phyloP scores from a whole-genome alignment of 2,888 invertebrate genomes.

The Lepeophtheirus nordmannii region DNA sequence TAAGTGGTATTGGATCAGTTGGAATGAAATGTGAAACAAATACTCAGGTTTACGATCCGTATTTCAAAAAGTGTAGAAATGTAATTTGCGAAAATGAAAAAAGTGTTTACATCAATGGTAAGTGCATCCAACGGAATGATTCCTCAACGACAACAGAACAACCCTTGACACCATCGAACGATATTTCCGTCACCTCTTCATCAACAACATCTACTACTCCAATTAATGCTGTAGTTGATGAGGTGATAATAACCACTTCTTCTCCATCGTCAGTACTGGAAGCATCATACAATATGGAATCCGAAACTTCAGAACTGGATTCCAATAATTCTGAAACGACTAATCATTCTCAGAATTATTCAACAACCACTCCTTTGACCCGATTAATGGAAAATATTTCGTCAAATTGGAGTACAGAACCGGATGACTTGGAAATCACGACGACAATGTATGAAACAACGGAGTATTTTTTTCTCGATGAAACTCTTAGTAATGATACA shows the following conservation, averaged over 20 bases:
- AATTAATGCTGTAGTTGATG: too few relatives aligned
- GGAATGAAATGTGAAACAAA: constrained; percentile 27
- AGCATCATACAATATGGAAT: too few relatives aligned
- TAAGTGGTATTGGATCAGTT: constrained; percentile 31
- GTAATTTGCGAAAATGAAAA: constrained; percentile 33
- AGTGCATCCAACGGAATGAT: constrained; percentile 29
- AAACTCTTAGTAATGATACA: too few relatives aligned
- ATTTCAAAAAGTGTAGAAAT: constrained; percentile 36
- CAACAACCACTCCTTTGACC: too few relatives aligned
- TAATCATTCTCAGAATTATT: neutral
- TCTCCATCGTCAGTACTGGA: constrained; percentile 1
- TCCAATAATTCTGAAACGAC: neutral
- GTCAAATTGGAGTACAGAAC: too few relatives aligned
- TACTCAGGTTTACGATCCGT: constrained; percentile 37
- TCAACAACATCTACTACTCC: constrained; percentile 18
- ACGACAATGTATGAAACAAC: too few relatives aligned
- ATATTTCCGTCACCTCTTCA: constrained; percentile 10
- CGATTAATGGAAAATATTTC: too few relatives aligned
- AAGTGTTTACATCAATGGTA: constrained; percentile 30
- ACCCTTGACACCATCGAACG: constrained; percentile 15
- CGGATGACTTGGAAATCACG: too few relatives aligned
- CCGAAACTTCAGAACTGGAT: too few relatives aligned
- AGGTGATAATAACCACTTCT: neutral
- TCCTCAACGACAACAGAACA: neutral
- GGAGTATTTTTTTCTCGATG: too few relatives aligned